Evolutionary conservation across 2,888 invertebrate species (phyloP).

Genomic region (Rhamphomyia laevipes): DNA sequence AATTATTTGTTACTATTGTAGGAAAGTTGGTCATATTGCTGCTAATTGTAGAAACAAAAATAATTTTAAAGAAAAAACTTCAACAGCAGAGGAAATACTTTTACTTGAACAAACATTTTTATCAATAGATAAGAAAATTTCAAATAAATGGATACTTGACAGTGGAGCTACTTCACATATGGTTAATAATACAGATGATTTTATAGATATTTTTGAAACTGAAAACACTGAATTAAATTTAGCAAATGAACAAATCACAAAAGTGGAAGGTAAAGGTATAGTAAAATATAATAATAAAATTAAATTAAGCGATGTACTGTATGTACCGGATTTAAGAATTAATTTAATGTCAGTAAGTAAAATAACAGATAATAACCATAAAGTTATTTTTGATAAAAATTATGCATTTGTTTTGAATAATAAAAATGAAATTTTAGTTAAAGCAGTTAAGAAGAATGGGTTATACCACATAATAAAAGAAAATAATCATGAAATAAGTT

Average conservation of each 20-base stretch:
- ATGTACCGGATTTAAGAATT: slow-evolving; percentile 3
- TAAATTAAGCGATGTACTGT: background rate
- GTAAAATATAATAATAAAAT: background rate
- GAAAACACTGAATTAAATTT: background rate
- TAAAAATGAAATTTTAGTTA: background rate
- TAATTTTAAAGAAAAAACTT: too few species aligned
- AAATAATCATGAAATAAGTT: background rate
- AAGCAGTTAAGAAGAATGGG: background rate
- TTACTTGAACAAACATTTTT: too few species aligned
- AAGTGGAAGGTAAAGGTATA: background rate
- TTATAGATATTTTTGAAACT: background rate
- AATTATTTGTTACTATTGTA: too few species aligned
- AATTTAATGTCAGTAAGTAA: slow-evolving; percentile 4
- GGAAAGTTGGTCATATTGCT: too few species aligned
- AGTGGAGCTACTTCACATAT: slow-evolving; percentile 7
- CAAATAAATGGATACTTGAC: slow-evolving; percentile 4
- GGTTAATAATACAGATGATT: background rate
- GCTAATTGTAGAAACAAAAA: too few species aligned
- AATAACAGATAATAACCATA: slow-evolving; percentile 3
- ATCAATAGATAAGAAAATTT: background rate
- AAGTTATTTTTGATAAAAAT: background rate
- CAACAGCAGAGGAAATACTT: too few species aligned
- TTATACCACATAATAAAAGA: background rate
- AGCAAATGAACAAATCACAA: background rate
- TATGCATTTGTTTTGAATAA: background rate